Evolutionary conservation across 2,888 invertebrate genomes (phyloP).

Genomic region (Acleris emargana): DNA sequence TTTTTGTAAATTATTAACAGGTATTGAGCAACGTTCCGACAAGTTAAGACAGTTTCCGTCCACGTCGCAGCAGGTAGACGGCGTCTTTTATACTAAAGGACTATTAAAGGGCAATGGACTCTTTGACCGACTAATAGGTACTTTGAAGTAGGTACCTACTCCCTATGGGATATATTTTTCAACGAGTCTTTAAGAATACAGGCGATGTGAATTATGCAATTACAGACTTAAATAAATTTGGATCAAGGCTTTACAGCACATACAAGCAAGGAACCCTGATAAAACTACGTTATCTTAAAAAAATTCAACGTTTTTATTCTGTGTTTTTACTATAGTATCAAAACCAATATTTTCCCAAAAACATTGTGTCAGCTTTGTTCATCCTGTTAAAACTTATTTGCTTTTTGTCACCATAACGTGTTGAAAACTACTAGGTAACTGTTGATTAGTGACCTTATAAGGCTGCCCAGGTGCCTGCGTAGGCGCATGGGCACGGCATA

Average conservation of each 20-base stretch:
- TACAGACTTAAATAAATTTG: too few relatives aligned
- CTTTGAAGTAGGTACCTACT: too few relatives aligned
- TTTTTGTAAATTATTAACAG: slow-evolving; percentile 16
- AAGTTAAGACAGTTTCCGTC: slow-evolving; percentile 18
- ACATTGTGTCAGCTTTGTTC: not conserved
- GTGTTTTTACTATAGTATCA: not conserved
- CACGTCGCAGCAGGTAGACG: slow-evolving; percentile 33
- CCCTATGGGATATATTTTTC: too few relatives aligned
- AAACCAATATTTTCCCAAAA: not conserved
- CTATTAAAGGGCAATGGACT: too few relatives aligned
- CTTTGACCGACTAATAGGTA: too few relatives aligned
- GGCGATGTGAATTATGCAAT: too few relatives aligned
- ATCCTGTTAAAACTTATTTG: slow-evolving; percentile 14
- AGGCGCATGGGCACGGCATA: slow-evolving; percentile 70
- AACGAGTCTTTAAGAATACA: too few relatives aligned
- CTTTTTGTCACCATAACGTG: not conserved
- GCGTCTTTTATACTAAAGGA: slow-evolving; percentile 8
- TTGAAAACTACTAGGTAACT: slow-evolving; percentile 40
- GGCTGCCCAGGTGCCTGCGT: slow-evolving; percentile 63
- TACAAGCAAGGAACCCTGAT: too few relatives aligned
- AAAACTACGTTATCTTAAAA: too few relatives aligned
- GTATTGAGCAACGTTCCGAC: slow-evolving; percentile 1
- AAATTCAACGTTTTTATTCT: too few relatives aligned
- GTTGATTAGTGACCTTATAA: slow-evolving; percentile 68
- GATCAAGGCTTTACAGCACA: too few relatives aligned